Conservation (phyloP, 2,888 invertebrate species). For the Brenthis daphne region DNA sequence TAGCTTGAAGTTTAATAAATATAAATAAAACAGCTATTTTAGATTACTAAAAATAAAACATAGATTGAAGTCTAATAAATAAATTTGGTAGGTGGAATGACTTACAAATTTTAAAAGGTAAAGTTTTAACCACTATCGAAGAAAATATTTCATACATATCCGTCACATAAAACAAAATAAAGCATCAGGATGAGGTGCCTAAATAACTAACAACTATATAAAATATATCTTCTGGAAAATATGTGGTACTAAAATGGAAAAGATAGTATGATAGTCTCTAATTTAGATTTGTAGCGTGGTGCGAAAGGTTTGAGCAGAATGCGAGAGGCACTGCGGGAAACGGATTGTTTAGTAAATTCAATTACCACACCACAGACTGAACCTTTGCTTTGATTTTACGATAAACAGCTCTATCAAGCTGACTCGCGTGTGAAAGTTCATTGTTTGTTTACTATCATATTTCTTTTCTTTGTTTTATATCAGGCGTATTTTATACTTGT, state of each 20-base stretch:
- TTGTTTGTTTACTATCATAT: constrained; percentile 64
- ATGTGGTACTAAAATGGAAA: constrained; percentile 10
- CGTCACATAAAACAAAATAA: constrained; percentile 1
- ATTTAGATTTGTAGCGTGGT: constrained; percentile 16
- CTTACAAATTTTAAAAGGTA: too few relatives aligned
- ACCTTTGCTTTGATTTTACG: constrained; percentile 69
- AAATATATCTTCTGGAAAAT: constrained; percentile 16
- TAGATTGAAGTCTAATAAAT: too few relatives aligned
- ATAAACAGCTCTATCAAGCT: constrained; percentile 71
- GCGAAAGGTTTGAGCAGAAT: constrained; percentile 44
- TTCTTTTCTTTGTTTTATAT: constrained; percentile 44
- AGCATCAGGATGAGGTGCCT: neutral
- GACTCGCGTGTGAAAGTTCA: constrained; percentile 73
- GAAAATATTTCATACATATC: too few relatives aligned
- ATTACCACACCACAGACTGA: constrained; percentile 66
- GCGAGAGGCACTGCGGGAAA: constrained; percentile 61
- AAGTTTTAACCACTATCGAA: too few relatives aligned
- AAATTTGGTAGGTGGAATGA: too few relatives aligned
- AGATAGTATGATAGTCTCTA: constrained; percentile 13
- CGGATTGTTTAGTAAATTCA: constrained; percentile 78
- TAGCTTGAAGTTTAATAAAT: too few relatives aligned
- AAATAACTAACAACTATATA: neutral
- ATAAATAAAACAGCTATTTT: too few relatives aligned
- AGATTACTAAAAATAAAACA: too few relatives aligned
- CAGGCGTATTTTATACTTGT: constrained; percentile 20